Conservation (phyloP, 2,113 vertebrate species). For the Antechinus flavipes region DNA sequence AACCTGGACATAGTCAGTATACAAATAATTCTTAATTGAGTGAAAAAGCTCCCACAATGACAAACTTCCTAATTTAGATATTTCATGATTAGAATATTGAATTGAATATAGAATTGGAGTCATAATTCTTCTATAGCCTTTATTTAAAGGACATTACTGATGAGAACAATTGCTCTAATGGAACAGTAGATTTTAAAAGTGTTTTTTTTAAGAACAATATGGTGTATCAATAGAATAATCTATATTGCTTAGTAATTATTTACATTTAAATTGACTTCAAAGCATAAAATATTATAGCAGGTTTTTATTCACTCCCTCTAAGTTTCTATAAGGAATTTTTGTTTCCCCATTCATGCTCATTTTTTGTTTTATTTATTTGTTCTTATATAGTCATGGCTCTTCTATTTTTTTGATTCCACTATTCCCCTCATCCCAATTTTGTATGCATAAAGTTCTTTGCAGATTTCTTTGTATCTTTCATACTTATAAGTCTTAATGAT, state of each 20-base stretch:
- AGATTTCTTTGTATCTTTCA: too few species aligned
- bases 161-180: neutral
- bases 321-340: neutral
- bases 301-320: neutral
- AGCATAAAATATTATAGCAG: neutral
- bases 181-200: neutral
- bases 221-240: neutral
- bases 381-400: neutral
- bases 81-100: conserved; percentile 9
- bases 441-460: too few species aligned
- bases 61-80: neutral
- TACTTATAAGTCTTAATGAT: too few species aligned
- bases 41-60: conserved; percentile 4
- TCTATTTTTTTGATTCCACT: too few species aligned
- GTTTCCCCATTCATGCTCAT: neutral
- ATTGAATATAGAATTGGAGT: neutral
- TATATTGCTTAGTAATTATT: neutral
- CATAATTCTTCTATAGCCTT: neutral
- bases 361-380: too few species aligned
- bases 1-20: conserved; percentile 3
- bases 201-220: neutral
- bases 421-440: too few species aligned
- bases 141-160: neutral
- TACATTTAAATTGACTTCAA: neutral
- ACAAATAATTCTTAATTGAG: conserved; percentile 14